Evolutionary conservation across 2,888 invertebrate species (phyloP).

Genomic region (Notodonta ziczac): DNA sequence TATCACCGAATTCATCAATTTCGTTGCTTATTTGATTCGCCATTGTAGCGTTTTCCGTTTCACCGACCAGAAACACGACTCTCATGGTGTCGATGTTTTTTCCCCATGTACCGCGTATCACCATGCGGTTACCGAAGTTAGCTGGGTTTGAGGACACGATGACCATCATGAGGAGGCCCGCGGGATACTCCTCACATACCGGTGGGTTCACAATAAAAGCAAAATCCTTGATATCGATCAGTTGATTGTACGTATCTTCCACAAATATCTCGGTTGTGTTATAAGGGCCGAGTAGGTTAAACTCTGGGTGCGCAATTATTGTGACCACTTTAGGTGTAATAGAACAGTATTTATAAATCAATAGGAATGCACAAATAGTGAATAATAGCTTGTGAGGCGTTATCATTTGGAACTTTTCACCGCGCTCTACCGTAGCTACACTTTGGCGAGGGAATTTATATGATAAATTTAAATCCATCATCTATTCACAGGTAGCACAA

Average conservation of each 20-base stretch:
- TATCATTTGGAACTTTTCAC: constrained; percentile 49
- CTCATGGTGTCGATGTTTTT: constrained; percentile 78
- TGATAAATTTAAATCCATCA: too few relatives aligned
- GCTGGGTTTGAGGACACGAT: constrained; percentile 88
- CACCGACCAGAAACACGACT: constrained; percentile 88
- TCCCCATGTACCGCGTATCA: constrained; percentile 91
- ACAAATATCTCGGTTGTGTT: constrained; percentile 39
- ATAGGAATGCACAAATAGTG: constrained; percentile 37
- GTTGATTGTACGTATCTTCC: constrained; percentile 53
- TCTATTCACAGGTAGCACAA: too few relatives aligned
- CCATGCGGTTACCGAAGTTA: constrained; percentile 86
- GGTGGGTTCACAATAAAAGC: constrained; percentile 85
- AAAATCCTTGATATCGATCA: constrained; percentile 86
- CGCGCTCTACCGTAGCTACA: constrained; percentile 43
- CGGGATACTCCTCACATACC: constrained; percentile 73
- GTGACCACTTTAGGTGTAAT: constrained; percentile 31
- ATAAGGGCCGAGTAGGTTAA: constrained; percentile 54
- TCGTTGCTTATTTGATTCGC: constrained; percentile 77
- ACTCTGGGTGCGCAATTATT: constrained; percentile 52
- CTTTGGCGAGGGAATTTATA: not conserved
- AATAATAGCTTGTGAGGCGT: constrained; percentile 50
- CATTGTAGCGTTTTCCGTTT: constrained; percentile 48
- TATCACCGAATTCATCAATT: constrained; percentile 84
- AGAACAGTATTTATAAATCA: constrained; percentile 48
- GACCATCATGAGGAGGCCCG: constrained; percentile 84